phyloP scores from a whole-genome alignment of 2,113 vertebrate genomes.

The Tyto alba region DNA sequence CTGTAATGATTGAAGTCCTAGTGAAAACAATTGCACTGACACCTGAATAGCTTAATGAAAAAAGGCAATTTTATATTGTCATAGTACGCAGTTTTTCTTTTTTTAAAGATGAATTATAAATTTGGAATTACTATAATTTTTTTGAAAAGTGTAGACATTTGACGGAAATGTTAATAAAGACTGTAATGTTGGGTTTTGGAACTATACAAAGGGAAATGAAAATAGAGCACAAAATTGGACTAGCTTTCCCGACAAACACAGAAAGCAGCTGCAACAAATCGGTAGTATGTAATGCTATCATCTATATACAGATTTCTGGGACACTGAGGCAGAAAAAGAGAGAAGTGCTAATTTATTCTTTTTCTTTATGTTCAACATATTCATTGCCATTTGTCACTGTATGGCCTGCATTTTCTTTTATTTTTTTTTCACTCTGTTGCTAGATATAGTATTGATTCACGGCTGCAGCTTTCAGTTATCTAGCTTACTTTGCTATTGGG shows the following conservation, averaged over 20 bases:
- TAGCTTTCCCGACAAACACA: not conserved
- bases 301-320: not conserved
- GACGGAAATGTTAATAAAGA: not conserved
- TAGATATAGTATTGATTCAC: not conserved
- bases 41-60: not conserved
- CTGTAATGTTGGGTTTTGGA: not conserved
- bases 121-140: constrained; percentile 3
- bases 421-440: not conserved
- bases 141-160: not conserved
- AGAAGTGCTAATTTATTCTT: constrained; percentile 31
- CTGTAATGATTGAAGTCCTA: not conserved
- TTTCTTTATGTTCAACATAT: not conserved
- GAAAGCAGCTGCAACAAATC: constrained; percentile 13
- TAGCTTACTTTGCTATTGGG: not conserved
- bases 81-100: not conserved
- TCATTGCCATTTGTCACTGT: not conserved
- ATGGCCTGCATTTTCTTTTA: not conserved
- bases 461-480: not conserved
- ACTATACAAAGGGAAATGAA: not conserved
- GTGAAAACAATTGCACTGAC: not conserved
- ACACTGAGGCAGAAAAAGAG: constrained; percentile 26
- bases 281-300: not conserved
- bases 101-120: not conserved
- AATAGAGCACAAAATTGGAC: not conserved
- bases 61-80: not conserved